Percentiles rank a stretch among this genome's conserved stretches.
Conservation (phyloP, 2,113 vertebrate species). For the Oncorhynchus keta region DNA sequence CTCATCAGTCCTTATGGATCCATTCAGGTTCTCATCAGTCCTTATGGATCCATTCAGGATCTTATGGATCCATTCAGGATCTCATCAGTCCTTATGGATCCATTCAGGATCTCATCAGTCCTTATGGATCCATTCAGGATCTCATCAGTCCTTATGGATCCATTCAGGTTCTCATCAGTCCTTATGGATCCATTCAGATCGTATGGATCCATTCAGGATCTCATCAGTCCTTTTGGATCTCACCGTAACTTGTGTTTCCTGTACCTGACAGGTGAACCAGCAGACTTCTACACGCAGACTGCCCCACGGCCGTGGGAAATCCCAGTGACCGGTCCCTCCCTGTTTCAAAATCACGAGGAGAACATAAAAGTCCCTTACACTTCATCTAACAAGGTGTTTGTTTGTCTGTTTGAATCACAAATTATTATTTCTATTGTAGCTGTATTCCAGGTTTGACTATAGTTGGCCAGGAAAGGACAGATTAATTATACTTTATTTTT, state of each 20-base stretch:
- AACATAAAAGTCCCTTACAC: constrained; percentile 74
- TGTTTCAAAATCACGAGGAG: constrained; percentile 64
- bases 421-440: background rate
- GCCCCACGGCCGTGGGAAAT: constrained; percentile 76
- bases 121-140: background rate
- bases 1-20: too few species aligned
- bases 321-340: constrained; percentile 47
- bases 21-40: too few species aligned
- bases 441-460: too few species aligned
- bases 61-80: too few species aligned
- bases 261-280: constrained; percentile 62
- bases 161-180: background rate
- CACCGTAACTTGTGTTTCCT: background rate
- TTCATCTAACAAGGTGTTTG: constrained; percentile 75
- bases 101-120: too few species aligned
- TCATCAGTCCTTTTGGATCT: background rate
- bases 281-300: constrained; percentile 68
- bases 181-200: background rate
- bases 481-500: too few species aligned
- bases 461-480: too few species aligned
- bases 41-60: too few species aligned
- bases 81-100: too few species aligned
- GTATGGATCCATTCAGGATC: too few species aligned
- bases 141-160: too few species aligned
- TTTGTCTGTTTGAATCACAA: constrained; percentile 9